Conservation (phyloP, 2,888 invertebrate species). For the Zygothrica quintamaculata region DNA sequence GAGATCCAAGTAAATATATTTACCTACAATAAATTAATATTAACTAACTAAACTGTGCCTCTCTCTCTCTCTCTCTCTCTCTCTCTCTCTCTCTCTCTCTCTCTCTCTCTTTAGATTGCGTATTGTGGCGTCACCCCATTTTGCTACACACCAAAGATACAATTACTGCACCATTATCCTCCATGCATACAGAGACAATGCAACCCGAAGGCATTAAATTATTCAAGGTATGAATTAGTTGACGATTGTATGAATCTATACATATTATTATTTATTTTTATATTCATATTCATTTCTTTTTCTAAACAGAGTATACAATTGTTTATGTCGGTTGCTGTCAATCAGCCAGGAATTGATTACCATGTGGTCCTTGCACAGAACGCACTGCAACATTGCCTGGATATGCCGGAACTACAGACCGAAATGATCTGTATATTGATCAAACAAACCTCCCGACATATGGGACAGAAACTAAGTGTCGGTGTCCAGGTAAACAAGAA, state of each 20-base stretch:
- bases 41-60: too few relatives aligned
- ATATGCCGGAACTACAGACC: constrained; percentile 94
- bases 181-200: constrained; percentile 93
- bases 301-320: constrained; percentile 93
- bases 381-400: constrained; percentile 95
- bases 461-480: constrained; percentile 91
- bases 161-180: constrained; percentile 94
- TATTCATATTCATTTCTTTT: too few relatives aligned
- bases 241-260: too few relatives aligned
- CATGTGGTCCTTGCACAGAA: constrained; percentile 99
- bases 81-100: too few relatives aligned
- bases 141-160: constrained; percentile 96
- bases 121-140: constrained; percentile 96
- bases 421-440: constrained; percentile 96
- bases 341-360: constrained; percentile 98
- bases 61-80: too few relatives aligned
- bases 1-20: constrained; percentile 91
- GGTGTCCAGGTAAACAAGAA: constrained; percentile 93
- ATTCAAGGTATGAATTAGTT: constrained; percentile 94
- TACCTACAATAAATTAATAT: too few relatives aligned
- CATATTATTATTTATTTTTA: neutral
- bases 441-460: constrained; percentile 95
- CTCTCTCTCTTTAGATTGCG: constrained; percentile 87
- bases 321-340: constrained; percentile 97
- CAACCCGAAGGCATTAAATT: constrained; percentile 96